Base-by-base conservation (phyloP, 2,888 invertebrate species). In the Drosophila stalkeri region DNA sequence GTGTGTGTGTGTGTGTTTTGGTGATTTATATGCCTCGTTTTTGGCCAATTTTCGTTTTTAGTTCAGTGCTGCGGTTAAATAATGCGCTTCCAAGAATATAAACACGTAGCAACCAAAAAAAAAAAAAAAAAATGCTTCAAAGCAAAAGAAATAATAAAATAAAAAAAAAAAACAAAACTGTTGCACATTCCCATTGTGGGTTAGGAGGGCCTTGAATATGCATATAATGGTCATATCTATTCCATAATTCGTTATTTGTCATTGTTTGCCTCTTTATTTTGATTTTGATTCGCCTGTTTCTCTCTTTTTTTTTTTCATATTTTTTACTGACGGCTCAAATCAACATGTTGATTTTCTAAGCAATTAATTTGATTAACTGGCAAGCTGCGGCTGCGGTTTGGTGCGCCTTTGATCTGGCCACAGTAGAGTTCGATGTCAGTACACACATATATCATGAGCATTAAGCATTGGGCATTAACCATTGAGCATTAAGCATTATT, bases 1-100 rank as follows among this genome's bases (percentile, higher is more conserved):
- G 33, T 44, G 2, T 23, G 23, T 23, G 14, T 47, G 46, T 47
- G 71, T 76, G 72, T 65, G 54, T 64, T 67, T 54, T 49, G 61
- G 90, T 90, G 86, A 87, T 87, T 87, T 87, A 87, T 87, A 86
- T 83, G 83, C 67, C 83, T 86, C 89, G 90, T 79, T 86, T 89
- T 86, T 90, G 86, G 86, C 90, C 86, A 86, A 87, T 90, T 90
- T 90, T 87, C 88, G 90, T 82, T 87, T 89, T 87, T 87, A 85
- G 90, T 76, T 75, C 85, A 87, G 74, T 68, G 68, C 65, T 80
- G 82, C 72, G 88, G 80, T 77, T 86, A 88, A 86, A 86, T 90
- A 90, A 86, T 88, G 90, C 86, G 80, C 86, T 86, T 86, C 86
- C 90, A 72, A 86, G 86, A 86, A 86, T 85, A 80, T 75, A 75